phyloP scores from a whole-genome alignment of 2,113 vertebrate genomes.

The Eulacestoma nigropectus region DNA sequence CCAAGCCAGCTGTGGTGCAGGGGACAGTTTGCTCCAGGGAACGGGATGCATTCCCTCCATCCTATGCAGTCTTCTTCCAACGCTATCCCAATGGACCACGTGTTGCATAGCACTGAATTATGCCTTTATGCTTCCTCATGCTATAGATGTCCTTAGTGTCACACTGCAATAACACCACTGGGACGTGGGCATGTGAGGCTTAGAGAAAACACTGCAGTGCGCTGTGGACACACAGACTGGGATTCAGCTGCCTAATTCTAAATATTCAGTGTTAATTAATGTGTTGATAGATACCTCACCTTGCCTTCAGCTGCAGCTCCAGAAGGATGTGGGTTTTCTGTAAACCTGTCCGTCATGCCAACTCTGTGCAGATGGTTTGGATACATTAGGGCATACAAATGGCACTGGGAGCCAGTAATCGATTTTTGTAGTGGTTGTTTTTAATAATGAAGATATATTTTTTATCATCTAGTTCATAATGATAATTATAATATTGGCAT shows the following conservation, averaged over 20 bases:
- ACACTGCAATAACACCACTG: neutral
- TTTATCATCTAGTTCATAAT: neutral
- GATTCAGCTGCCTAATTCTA: neutral
- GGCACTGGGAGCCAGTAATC: neutral
- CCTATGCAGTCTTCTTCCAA: neutral
- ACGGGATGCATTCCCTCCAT: accelerated
- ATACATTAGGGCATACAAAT: neutral
- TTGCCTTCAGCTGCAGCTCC: neutral
- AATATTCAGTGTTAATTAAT: neutral
- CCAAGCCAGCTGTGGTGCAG: neutral
- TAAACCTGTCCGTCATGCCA: neutral
- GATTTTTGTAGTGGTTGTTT: neutral
- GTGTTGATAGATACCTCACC: neutral
- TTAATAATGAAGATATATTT: neutral
- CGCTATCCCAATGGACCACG: neutral
- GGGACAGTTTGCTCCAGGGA: neutral
- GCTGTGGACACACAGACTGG: neutral
- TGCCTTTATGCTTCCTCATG: neutral
- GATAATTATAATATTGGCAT: neutral
- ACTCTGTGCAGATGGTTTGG: neutral
- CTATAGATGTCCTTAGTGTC: neutral
- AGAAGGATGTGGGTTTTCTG: neutral
- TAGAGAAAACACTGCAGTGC: neutral
- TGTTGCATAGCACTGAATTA: neutral
- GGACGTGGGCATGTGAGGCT: neutral